phyloP scores from a whole-genome alignment of 2,888 invertebrate genomes.

The Slavum lentiscoides region DNA sequence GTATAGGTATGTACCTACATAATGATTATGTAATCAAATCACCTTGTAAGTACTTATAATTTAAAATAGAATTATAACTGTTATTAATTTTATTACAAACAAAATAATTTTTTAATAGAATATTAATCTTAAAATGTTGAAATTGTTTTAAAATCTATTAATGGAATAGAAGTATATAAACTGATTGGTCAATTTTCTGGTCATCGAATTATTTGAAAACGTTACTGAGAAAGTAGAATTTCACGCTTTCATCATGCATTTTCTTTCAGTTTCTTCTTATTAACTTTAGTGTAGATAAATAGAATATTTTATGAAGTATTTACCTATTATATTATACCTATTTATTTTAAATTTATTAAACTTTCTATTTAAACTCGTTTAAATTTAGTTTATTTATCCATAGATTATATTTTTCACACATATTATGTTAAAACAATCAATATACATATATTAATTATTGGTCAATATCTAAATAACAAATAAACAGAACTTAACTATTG shows the following conservation, averaged over 20 bases:
- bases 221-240: constrained; percentile 19
- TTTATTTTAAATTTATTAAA: too few species aligned
- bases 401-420: not conserved
- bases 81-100: not conserved
- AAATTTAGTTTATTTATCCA: not conserved
- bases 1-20: not conserved
- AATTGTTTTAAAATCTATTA: not conserved
- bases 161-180: not conserved
- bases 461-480: not conserved
- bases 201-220: not conserved
- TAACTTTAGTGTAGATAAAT: not conserved
- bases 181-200: not conserved
- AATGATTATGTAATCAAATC: constrained; percentile 1
- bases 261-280: not conserved
- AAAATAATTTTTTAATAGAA: not conserved
- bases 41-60: not conserved
- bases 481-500: not conserved
- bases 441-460: not conserved
- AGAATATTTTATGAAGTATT: not conserved
- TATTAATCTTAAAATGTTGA: not conserved
- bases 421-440: not conserved
- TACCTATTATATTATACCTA: too few species aligned
- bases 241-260: constrained; percentile 19
- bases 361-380: too few species aligned
- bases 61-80: not conserved